A percentile compares a stretch with the other conserved stretches of the same genome.
Conservation (phyloP, 1,140 invertebrate species). For the Drosophila paulistorum region DNA sequence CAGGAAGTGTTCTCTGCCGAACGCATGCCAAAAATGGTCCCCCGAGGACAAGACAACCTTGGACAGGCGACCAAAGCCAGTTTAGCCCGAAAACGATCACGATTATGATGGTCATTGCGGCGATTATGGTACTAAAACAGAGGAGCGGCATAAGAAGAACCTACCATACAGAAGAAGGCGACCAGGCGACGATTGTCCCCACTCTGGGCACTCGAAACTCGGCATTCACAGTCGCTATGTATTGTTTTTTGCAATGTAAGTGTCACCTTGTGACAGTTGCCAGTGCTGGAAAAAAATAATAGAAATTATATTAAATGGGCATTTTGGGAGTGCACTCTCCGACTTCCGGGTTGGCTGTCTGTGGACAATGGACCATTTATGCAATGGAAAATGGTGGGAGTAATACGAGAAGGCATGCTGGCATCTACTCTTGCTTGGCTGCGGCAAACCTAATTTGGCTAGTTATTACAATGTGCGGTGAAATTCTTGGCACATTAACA, state of each 20-base stretch:
- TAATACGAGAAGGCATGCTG: constrained; percentile 28
- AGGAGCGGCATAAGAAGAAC: constrained; percentile 13
- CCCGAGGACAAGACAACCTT: constrained; percentile 67
- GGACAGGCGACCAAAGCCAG: constrained; percentile 34
- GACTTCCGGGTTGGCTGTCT: constrained; percentile 67
- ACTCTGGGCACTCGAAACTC: constrained; percentile 20
- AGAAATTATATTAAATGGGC: constrained; percentile 80
- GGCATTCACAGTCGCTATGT: constrained; percentile 61
- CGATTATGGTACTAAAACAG: constrained; percentile 49
- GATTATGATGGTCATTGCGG: constrained; percentile 73
- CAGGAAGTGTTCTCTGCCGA: constrained; percentile 74
- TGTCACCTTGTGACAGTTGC: constrained; percentile 75
- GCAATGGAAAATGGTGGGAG: neutral
- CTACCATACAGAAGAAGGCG: neutral
- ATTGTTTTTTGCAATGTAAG: constrained; percentile 77
- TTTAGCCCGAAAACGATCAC: constrained; percentile 66
- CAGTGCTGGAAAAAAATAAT: constrained; percentile 74
- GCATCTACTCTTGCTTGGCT: constrained; percentile 39
- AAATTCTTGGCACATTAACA: constrained; percentile 48
- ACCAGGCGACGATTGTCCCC: constrained; percentile 42
- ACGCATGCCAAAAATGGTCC: constrained; percentile 78
- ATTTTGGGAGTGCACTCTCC: constrained; percentile 68
- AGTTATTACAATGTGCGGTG: constrained; percentile 61
- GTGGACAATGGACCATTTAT: constrained; percentile 69
- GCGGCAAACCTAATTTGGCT: constrained; percentile 56